Conservation (phyloP, 2,113 vertebrate genomes). For the Kryptolebias marmoratus region DNA sequence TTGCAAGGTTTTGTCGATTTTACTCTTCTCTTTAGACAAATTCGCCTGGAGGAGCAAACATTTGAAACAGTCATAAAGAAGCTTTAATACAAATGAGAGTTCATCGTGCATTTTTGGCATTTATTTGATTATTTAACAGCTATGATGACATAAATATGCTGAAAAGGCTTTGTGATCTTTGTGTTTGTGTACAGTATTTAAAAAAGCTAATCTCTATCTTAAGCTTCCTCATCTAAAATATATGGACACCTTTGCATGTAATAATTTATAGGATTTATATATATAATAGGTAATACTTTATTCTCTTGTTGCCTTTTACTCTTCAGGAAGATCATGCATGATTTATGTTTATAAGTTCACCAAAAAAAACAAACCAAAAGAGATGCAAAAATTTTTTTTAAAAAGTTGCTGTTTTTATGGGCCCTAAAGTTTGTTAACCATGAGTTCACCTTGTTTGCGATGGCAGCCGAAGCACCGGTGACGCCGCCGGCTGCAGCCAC, state of each 20-base stretch:
- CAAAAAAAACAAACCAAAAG: not conserved
- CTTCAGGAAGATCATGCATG: not conserved
- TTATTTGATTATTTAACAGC: not conserved
- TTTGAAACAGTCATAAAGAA: not conserved
- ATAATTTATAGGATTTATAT: too few species aligned
- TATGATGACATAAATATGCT: too few species aligned
- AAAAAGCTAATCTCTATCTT: too few species aligned
- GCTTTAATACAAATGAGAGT: not conserved
- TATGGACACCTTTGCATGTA: too few species aligned
- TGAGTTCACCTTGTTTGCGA: conserved; percentile 49
- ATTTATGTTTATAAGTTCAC: too few species aligned
- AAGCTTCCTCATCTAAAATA: too few species aligned
- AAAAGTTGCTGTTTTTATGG: rapidly evolving
- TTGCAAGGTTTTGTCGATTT: conserved; percentile 30
- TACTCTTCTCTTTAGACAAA: conserved; percentile 34
- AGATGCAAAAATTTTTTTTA: not conserved
- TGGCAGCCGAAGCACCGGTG: conserved; percentile 66
- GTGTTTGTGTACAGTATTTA: too few species aligned
- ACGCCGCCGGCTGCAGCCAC: conserved; percentile 61
- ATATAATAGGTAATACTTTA: too few species aligned
- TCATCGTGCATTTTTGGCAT: not conserved
- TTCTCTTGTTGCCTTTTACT: not conserved
- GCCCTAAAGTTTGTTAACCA: not conserved
- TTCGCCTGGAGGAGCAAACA: conserved; percentile 31
- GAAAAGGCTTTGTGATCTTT: too few species aligned